Conservation (phyloP, 2,797 vertebrate genomes). For the Alosa sapidissima region DNA sequence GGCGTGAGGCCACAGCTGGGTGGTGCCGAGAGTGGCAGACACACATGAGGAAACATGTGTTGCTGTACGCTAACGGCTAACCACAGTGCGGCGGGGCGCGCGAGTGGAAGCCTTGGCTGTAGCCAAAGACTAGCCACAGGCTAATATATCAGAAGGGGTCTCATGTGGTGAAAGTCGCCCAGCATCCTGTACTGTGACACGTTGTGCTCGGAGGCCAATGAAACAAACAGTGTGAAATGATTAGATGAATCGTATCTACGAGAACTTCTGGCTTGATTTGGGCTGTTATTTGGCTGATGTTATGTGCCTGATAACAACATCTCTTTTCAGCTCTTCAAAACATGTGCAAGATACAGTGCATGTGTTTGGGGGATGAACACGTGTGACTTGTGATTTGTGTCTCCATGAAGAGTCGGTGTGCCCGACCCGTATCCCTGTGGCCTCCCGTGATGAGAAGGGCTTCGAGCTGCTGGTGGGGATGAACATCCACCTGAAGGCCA, state of each 20-base stretch:
- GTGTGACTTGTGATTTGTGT: not conserved
- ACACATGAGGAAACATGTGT: conserved; percentile 30
- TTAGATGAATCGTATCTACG: not conserved
- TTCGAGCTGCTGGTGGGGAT: conserved; percentile 80
- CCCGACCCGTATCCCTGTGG: conserved; percentile 79
- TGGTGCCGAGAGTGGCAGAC: not conserved
- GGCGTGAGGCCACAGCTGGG: conserved; percentile 32
- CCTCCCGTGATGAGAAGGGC: conserved; percentile 80
- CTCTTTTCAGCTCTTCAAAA: no score
- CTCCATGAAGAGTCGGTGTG: conserved; percentile 76
- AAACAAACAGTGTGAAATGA: not conserved
- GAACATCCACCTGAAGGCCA: conserved; percentile 75
- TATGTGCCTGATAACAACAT: no score
- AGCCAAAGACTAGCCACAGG: not conserved
- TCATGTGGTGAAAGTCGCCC: not conserved
- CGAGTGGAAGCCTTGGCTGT: not conserved
- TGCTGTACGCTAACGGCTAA: not conserved
- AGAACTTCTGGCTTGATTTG: not conserved
- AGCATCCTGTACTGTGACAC: not conserved
- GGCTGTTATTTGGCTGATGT: not conserved
- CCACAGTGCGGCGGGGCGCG: conserved; percentile 1
- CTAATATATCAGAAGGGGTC: not conserved
- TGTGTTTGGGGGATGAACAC: not conserved
- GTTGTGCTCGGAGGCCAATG: not conserved
- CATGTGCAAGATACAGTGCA: no score